These are phyloP conservation scores for Drosophila equinoxialis DNA, from an alignment of 1,140 invertebrate genomes.

Conservation along the genomic window DNA sequence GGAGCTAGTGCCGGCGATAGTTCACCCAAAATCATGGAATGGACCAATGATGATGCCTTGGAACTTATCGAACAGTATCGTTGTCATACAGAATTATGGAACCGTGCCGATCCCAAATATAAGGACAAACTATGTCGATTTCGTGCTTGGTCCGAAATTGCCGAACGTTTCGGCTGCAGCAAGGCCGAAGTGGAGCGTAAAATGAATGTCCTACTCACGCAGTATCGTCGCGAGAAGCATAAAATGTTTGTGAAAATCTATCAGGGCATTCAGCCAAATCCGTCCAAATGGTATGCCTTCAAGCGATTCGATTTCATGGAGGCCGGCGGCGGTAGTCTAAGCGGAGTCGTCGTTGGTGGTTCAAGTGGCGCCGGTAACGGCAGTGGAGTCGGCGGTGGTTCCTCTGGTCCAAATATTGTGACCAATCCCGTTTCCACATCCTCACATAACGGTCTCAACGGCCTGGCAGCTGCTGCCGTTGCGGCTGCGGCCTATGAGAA, in stretches of 20 bases:
- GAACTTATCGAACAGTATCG: slow-evolving; percentile 84
- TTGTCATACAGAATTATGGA: slow-evolving; percentile 84
- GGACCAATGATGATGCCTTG: slow-evolving; percentile 84
- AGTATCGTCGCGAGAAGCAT: slow-evolving; percentile 84
- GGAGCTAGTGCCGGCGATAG: slow-evolving; percentile 30
- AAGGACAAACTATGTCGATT: slow-evolving; percentile 83
- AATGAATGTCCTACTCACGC: slow-evolving; percentile 84
- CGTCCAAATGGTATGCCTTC: slow-evolving; percentile 82
- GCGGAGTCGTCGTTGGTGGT: slow-evolving; percentile 62
- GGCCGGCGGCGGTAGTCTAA: slow-evolving; percentile 71
- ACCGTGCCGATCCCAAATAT: slow-evolving; percentile 83
- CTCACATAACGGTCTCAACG: slow-evolving; percentile 69
- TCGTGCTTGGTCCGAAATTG: slow-evolving; percentile 83
- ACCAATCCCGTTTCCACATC: slow-evolving; percentile 39
- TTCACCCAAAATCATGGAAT: slow-evolving; percentile 81
- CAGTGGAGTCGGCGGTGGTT: slow-evolving; percentile 25
- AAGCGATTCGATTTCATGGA: slow-evolving; percentile 82
- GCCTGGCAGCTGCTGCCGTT: slow-evolving; percentile 63
- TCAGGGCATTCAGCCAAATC: slow-evolving; percentile 80
- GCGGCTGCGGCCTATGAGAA: slow-evolving; percentile 69
- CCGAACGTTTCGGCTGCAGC: slow-evolving; percentile 83
- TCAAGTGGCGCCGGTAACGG: slow-evolving; percentile 22
- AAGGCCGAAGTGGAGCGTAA: slow-evolving; percentile 84
- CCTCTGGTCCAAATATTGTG: slow-evolving; percentile 34
- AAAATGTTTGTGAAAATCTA: slow-evolving; percentile 83